Percentiles rank a stretch among this genome's conserved stretches.
Evolutionary conservation across 2,888 invertebrate species (phyloP).

Genomic region (Parelbella ahira): DNA sequence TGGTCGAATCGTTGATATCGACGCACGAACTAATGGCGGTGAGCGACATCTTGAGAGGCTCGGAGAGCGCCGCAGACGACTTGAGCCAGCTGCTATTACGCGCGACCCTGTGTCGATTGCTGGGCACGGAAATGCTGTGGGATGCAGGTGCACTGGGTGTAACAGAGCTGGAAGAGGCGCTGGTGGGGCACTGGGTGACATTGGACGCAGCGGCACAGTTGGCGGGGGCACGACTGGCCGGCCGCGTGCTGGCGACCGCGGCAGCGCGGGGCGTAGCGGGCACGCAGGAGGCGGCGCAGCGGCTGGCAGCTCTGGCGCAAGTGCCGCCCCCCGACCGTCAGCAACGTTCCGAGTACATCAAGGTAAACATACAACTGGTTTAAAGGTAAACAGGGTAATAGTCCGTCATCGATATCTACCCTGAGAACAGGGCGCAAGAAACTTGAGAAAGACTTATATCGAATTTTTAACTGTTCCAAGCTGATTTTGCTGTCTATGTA

Average conservation of each 20-base stretch:
- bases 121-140: no score
- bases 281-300: conserved; percentile 13
- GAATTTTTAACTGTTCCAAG: no score
- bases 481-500: no score
- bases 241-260: conserved; percentile 10
- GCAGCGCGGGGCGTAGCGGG: not conserved
- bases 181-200: not conserved
- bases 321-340: conserved; percentile 1
- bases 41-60: no score
- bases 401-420: no score
- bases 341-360: conserved; percentile 9
- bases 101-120: no score
- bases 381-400: no score
- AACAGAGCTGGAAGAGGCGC: conserved; percentile 8
- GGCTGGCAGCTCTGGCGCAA: not conserved
- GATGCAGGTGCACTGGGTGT: not conserved
- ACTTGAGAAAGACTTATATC: no score
- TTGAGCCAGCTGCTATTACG: no score
- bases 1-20: no score
- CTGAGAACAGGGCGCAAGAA: not conserved
- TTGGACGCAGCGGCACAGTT: not conserved
- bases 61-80: no score
- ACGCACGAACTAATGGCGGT: no score
- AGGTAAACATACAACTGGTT: conserved; percentile 1
- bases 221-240: not conserved